A percentile compares a stretch with the other conserved stretches of the same genome.
These are phyloP conservation scores for Leistus spinibarbis DNA, from an alignment of 2,888 invertebrate genomes.

Conservation along the genomic window DNA sequence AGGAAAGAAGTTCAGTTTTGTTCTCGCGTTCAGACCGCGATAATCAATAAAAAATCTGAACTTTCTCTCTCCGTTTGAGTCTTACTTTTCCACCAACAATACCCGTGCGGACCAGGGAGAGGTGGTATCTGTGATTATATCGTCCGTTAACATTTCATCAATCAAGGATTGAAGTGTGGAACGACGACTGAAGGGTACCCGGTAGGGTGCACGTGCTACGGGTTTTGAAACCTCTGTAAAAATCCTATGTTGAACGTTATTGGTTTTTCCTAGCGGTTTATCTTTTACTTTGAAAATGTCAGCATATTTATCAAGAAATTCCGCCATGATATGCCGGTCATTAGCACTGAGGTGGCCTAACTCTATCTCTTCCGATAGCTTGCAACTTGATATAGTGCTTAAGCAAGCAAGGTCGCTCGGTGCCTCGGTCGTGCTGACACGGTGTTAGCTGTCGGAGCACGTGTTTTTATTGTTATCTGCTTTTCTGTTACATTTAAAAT, in stretches of 20 bases:
- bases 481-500: neutral
- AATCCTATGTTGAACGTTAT: neutral
- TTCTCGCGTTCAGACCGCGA: conserved; percentile 38
- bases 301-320: neutral
- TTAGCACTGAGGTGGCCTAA: conserved; percentile 1
- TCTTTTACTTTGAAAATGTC: conserved; percentile 5
- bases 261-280: neutral
- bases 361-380: neutral
- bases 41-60: conserved; percentile 41
- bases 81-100: conserved; percentile 46
- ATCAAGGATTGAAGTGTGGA: conserved; percentile 31
- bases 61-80: conserved; percentile 30
- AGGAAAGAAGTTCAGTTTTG: conserved; percentile 41
- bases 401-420: neutral
- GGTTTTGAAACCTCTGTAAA: neutral
- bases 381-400: neutral
- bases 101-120: conserved; percentile 50
- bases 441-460: neutral
- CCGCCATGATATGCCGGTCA: neutral
- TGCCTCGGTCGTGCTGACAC: neutral
- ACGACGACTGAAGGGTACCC: conserved; percentile 32
- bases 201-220: conserved; percentile 35
- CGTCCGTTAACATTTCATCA: conserved; percentile 44
- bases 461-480: neutral
- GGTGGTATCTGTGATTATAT: conserved; percentile 43